Conservation (phyloP, 53 echinoderm and acorn worm species). For the Echinarachnius parma region DNA sequence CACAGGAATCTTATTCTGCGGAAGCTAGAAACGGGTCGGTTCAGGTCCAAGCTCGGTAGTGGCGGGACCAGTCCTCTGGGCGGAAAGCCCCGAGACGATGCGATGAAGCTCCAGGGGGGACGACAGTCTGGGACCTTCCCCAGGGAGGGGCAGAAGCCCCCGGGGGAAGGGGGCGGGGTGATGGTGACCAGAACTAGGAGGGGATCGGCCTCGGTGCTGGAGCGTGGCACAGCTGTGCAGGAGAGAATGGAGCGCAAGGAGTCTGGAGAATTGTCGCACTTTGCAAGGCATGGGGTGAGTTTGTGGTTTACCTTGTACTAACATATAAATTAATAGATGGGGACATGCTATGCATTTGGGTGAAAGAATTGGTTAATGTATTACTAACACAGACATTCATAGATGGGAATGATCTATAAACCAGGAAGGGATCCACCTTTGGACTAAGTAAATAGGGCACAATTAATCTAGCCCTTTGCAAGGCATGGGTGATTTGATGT, state of each 20-base stretch:
- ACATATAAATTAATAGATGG: too few relatives aligned
- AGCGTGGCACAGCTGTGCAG: not conserved
- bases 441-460: too few relatives aligned
- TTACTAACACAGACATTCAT: too few relatives aligned
- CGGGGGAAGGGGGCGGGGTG: not conserved
- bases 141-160: slow-evolving; percentile 27
- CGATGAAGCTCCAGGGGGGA: too few relatives aligned
- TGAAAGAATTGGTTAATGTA: too few relatives aligned
- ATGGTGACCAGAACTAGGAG: slow-evolving; percentile 8
- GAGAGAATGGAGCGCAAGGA: not conserved
- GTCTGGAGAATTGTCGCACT: slow-evolving; percentile 14
- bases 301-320: too few relatives aligned
- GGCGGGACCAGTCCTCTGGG: slow-evolving; percentile 35
- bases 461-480: too few relatives aligned
- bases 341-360: too few relatives aligned
- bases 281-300: slow-evolving; percentile 24
- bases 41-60: slow-evolving; percentile 13
- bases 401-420: too few relatives aligned
- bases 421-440: too few relatives aligned
- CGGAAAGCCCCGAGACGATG: not conserved
- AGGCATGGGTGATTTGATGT: too few relatives aligned
- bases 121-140: slow-evolving; percentile 16
- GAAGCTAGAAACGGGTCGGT: slow-evolving; percentile 26
- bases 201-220: slow-evolving; percentile 6
- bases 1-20: slow-evolving; percentile 24